These are phyloP conservation scores for Chascanopsetta lugubris DNA, from an alignment of 2,113 vertebrate genomes.

Conservation along the genomic window DNA sequence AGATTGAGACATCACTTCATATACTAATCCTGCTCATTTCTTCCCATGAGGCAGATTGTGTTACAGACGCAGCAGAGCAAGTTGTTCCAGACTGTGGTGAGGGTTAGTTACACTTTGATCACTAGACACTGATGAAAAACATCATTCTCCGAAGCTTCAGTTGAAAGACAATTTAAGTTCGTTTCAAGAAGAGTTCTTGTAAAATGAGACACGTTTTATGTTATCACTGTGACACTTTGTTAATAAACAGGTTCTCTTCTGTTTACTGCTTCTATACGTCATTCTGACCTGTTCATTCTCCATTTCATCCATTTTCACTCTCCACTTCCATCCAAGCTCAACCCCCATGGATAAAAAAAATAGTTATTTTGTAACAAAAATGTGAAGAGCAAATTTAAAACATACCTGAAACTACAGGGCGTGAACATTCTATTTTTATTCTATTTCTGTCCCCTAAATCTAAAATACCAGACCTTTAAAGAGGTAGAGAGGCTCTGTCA, in stretches of 20 bases:
- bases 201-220: not conserved
- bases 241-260: conserved; percentile 48
- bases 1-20: not conserved
- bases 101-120: not conserved
- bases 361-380: no score
- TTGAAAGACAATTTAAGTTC: not conserved
- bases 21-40: not conserved
- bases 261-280: not conserved
- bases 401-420: no score
- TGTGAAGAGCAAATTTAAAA: no score
- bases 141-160: not conserved
- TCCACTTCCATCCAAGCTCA: no score
- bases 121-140: not conserved
- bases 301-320: not conserved
- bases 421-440: no score
- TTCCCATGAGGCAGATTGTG: not conserved
- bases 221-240: conserved; percentile 20
- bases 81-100: not conserved
- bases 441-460: no score
- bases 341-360: no score
- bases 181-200: conserved; percentile 10
- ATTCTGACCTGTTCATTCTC: no score
- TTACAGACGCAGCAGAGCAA: not conserved
- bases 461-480: no score
- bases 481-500: not conserved